Evolutionary conservation across 2,113 vertebrate genomes (phyloP).

Genomic region (Lates calcarifer): DNA sequence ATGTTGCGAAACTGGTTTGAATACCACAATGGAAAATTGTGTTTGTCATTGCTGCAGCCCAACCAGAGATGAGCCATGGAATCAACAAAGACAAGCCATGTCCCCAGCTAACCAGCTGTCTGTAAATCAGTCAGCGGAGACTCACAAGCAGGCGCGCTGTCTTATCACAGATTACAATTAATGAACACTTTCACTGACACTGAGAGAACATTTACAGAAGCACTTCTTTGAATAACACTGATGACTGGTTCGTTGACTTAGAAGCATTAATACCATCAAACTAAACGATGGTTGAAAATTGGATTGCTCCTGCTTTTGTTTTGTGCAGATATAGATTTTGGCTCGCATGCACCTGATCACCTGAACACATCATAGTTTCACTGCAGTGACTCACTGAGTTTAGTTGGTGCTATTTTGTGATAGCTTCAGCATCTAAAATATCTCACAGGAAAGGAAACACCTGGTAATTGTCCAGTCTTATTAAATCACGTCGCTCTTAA

Average conservation of each 20-base stretch:
- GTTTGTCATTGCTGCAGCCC: constrained; percentile 51
- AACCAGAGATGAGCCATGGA: constrained; percentile 41
- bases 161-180: constrained; percentile 15
- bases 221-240: not conserved
- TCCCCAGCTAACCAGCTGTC: constrained; percentile 25
- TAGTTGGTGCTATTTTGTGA: not conserved
- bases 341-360: constrained; percentile 3
- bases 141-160: constrained; percentile 7
- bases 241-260: not conserved
- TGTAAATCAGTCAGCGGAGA: constrained; percentile 2
- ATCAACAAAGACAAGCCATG: constrained; percentile 55
- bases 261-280: constrained; percentile 3
- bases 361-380: not conserved
- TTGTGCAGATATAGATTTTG: constrained; percentile 10
- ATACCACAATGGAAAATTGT: constrained; percentile 59
- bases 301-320: constrained; percentile 2
- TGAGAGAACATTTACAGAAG: not conserved
- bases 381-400: not conserved
- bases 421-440: not conserved
- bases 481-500: not conserved
- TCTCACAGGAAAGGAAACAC: not conserved
- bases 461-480: not conserved
- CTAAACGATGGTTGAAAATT: constrained; percentile 4
- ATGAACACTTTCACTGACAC: constrained; percentile 5
- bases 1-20: constrained; percentile 62